Evolutionary conservation across 2,113 vertebrate species (phyloP).

Genomic region (Charadrius vociferus): DNA sequence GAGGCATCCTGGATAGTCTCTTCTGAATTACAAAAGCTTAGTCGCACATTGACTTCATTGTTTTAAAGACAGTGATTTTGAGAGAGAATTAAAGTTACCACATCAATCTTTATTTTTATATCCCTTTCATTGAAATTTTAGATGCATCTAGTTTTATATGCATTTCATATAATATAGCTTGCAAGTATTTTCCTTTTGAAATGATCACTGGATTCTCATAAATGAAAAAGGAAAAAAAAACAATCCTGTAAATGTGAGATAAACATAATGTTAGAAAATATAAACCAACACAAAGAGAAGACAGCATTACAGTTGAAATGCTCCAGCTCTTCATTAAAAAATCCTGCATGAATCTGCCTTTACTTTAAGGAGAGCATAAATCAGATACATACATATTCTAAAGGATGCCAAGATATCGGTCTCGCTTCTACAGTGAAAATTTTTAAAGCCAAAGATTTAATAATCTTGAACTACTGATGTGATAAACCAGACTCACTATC

Average conservation of each 20-base stretch:
- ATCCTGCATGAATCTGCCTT: not conserved
- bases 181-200: not conserved
- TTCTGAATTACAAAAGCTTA: not conserved
- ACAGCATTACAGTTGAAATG: not conserved
- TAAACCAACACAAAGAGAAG: not conserved
- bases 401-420: not conserved
- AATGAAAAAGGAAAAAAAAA: not conserved
- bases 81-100: not conserved
- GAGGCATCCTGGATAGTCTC: not conserved
- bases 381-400: not conserved
- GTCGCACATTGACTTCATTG: not conserved
- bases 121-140: not conserved
- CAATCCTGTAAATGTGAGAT: not conserved
- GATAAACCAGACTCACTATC: not conserved
- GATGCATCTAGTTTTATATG: not conserved
- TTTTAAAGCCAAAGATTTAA: not conserved
- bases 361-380: not conserved
- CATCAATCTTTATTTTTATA: not conserved
- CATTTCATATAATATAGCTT: not conserved
- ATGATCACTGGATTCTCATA: not conserved
- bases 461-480: not conserved
- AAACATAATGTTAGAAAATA: not conserved
- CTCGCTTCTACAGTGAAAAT: not conserved
- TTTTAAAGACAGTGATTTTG: not conserved
- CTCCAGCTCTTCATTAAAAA: not conserved